Evolutionary conservation across 1,140 invertebrate species (phyloP), one percentile per base, ranked within the genome.

Genomic region (Psilanteris sp.): DNA sequence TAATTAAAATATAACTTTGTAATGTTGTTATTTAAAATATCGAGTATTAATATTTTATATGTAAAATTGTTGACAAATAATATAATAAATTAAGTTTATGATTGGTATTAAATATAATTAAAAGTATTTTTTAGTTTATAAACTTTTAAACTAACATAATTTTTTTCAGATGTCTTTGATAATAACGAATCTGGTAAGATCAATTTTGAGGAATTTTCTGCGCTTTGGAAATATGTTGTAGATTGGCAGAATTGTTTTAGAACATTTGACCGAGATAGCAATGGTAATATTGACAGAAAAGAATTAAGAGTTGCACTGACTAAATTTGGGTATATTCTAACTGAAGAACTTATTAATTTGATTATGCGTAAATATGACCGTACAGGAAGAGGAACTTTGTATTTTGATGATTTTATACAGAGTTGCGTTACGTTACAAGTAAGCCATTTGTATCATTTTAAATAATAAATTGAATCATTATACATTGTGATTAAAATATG

Each of bases 391-490:
- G 95, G 95, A 20, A 94, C 93, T 0, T 95, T 99, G 74, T 92
- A 96, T 18, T 99, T 99, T 91, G 98, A 99, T 91, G 97, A 99
- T 89, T 99, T 99, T 81, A 99, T 99, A 79, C 97, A 99, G 85
- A 97, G 95, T 82, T 97, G 96, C 84, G 92, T 98, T 57, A 93
- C 96, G 7, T 88, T 99, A 70, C 94, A 98, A 91, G 96, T 98
- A 91, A 95, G 94, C n/a, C n/a, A n/a, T n/a, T n/a, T n/a, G n/a
- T n/a, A n/a, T n/a, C n/a, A n/a, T n/a, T n/a, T n/a, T n/a, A n/a
- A n/a, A n/a, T n/a, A n/a, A n/a, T n/a, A n/a, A n/a, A n/a, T n/a
- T n/a, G n/a, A n/a, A n/a, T n/a, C n/a, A n/a, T n/a, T n/a, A n/a
- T n/a, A n/a, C n/a, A n/a, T n/a, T n/a, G n/a, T n/a, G n/a, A n/a